Conservation (phyloP, 2,888 invertebrate species). For the Drosophila hamatofila region DNA sequence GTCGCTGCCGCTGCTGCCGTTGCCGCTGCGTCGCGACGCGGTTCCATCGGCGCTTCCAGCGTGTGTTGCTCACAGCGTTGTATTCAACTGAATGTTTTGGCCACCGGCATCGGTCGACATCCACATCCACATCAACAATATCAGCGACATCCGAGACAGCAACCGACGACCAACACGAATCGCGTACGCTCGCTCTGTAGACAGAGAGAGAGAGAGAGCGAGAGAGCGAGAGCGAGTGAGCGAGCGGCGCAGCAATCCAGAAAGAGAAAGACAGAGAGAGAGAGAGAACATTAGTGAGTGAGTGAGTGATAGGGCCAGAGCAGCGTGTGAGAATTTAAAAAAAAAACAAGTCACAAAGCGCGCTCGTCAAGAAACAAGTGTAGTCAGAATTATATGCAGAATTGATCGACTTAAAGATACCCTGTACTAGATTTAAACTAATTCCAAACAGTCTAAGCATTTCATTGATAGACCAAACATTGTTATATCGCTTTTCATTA, state of each 20-base stretch:
- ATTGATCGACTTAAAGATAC: neutral
- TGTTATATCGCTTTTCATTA: too few species aligned
- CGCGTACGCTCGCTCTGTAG: slow-evolving; percentile 45
- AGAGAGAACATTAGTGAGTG: slow-evolving; percentile 19
- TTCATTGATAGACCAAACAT: too few species aligned
- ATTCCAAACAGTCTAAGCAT: too few species aligned
- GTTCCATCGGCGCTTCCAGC: slow-evolving; percentile 69
- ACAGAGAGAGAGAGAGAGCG: slow-evolving; percentile 5
- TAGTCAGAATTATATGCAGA: neutral
- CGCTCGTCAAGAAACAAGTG: slow-evolving; percentile 21
- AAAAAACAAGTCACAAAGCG: slow-evolving; percentile 47
- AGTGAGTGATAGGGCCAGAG: slow-evolving; percentile 12
- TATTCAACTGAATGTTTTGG: slow-evolving; percentile 70
- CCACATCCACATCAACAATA: slow-evolving; percentile 55
- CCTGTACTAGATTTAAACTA: neutral
- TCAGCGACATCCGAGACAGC: slow-evolving; percentile 63
- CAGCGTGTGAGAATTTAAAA: slow-evolving; percentile 33
- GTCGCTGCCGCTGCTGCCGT: slow-evolving; percentile 55
- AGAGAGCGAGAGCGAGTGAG: slow-evolving; percentile 5
- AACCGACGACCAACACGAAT: slow-evolving; percentile 58
- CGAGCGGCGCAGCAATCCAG: slow-evolving; percentile 12
- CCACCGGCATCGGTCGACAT: slow-evolving; percentile 74
- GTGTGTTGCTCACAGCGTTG: slow-evolving; percentile 75
- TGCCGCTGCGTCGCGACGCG: slow-evolving; percentile 66
- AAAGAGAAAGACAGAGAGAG: slow-evolving; percentile 26